A percentile compares a stretch with the other conserved stretches of the same genome.
Conservation (phyloP, 2,888 invertebrate species). For the Epinotia ramella region DNA sequence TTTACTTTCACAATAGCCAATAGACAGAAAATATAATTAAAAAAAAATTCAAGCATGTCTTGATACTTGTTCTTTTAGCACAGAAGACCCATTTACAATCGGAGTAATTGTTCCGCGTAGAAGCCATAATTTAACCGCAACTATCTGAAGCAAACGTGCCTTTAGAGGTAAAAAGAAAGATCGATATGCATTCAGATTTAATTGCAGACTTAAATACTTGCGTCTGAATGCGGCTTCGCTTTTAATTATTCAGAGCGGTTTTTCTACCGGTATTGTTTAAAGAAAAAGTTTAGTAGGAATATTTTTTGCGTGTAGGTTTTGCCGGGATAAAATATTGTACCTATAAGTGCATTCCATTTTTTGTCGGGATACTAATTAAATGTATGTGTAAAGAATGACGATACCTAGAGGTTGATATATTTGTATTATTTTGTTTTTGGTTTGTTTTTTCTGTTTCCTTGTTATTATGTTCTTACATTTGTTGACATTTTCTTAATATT, state of each 20-base stretch:
- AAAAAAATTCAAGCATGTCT: no score
- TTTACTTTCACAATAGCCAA: no score
- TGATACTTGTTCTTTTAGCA: no score
- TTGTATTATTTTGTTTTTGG: no score
- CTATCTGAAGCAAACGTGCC: conserved; percentile 15
- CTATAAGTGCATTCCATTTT: no score
- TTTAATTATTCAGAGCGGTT: not conserved
- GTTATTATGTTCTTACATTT: no score
- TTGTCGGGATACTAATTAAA: no score
- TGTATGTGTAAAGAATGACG: no score
- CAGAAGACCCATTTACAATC: not conserved
- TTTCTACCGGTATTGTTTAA: not conserved
- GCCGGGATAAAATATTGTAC: not conserved
- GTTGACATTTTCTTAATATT: no score
- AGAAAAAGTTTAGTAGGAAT: not conserved
- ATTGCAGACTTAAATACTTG: conserved; percentile 8
- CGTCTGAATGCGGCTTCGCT: not conserved
- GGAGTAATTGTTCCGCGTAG: conserved; percentile 13
- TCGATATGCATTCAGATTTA: conserved; percentile 17
- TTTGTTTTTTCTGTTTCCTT: no score
- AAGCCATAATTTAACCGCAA: conserved; percentile 24
- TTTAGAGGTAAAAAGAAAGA: not conserved
- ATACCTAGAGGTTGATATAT: no score
- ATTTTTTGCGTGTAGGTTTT: not conserved
- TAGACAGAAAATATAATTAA: no score